phyloP scores from a whole-genome alignment of 1,140 invertebrate species.

The Tetramorium alpestre region DNA sequence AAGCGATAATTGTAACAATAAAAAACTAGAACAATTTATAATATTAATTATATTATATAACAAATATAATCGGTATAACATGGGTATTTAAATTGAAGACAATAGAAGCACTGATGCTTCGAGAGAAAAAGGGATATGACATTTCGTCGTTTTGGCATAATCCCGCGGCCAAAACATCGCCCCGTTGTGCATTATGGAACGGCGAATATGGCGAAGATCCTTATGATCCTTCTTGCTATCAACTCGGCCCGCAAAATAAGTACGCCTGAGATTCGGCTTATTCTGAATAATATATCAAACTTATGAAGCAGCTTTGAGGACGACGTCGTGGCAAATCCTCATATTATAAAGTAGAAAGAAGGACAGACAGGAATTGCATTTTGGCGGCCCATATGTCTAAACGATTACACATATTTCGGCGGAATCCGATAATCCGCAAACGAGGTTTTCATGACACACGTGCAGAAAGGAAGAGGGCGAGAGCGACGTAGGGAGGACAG shows the following conservation, averaged over 20 bases:
- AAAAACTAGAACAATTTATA: too few relatives aligned
- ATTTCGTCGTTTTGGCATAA: slow-evolving; percentile 24
- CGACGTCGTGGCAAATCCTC: slow-evolving; percentile 31
- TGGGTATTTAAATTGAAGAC: not conserved
- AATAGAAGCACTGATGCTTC: not conserved
- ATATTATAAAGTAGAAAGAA: slow-evolving; percentile 38
- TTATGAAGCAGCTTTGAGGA: slow-evolving; percentile 47
- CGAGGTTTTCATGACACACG: slow-evolving; percentile 5
- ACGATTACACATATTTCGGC: slow-evolving; percentile 28
- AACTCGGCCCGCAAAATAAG: slow-evolving; percentile 52
- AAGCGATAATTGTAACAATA: too few relatives aligned
- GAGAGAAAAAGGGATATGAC: not conserved
- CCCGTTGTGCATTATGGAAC: slow-evolving; percentile 45
- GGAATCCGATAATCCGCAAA: slow-evolving; percentile 31
- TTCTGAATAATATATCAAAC: slow-evolving; percentile 59
- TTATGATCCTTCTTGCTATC: slow-evolving; percentile 55
- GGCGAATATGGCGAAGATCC: slow-evolving; percentile 38
- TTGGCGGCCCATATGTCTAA: not conserved
- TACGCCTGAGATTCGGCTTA: slow-evolving; percentile 42
- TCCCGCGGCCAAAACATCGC: slow-evolving; percentile 16
- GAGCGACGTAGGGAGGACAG: too few relatives aligned
- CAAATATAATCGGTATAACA: not conserved
- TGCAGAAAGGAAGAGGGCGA: not conserved
- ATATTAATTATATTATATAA: too few relatives aligned
- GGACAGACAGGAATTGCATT: slow-evolving; percentile 28